phyloP scores from a whole-genome alignment of 2,113 vertebrate genomes.

The Brachypteracias leptosomus region DNA sequence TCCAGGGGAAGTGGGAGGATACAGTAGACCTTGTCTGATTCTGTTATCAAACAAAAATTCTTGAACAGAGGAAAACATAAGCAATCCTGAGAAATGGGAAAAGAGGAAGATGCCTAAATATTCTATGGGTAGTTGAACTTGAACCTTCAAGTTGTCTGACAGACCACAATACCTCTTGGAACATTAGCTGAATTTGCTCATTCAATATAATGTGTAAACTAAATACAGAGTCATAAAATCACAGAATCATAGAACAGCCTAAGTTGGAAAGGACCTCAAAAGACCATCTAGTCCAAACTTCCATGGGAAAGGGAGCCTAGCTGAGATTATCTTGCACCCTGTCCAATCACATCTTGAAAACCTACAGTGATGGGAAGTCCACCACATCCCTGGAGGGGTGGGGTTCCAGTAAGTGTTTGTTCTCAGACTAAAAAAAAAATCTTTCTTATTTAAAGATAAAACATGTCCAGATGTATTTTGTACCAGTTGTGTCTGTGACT shows the following conservation, averaged over 20 bases:
- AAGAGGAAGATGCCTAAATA: neutral
- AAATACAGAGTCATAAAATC: neutral
- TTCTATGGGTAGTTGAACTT: neutral
- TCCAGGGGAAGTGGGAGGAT: neutral
- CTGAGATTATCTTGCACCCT: neutral
- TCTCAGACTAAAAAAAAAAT: neutral
- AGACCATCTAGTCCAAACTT: neutral
- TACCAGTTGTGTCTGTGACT: neutral
- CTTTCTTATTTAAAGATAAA: neutral
- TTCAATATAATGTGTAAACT: neutral
- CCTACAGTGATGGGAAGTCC: neutral
- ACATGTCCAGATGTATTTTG: neutral
- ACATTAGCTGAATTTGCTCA: neutral
- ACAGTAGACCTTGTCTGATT: neutral
- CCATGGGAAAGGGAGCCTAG: neutral
- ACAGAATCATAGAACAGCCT: neutral
- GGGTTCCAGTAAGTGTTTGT: neutral
- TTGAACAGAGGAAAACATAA: neutral
- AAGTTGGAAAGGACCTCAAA: accelerated
- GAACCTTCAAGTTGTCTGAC: neutral
- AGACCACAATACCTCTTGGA: neutral
- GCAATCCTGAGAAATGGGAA: neutral
- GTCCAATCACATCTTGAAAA: neutral
- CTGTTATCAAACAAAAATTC: neutral
- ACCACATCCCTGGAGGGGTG: accelerated